phyloP scores from a whole-genome alignment of 1,140 invertebrate genomes.

The Stegodyphus dumicola region DNA sequence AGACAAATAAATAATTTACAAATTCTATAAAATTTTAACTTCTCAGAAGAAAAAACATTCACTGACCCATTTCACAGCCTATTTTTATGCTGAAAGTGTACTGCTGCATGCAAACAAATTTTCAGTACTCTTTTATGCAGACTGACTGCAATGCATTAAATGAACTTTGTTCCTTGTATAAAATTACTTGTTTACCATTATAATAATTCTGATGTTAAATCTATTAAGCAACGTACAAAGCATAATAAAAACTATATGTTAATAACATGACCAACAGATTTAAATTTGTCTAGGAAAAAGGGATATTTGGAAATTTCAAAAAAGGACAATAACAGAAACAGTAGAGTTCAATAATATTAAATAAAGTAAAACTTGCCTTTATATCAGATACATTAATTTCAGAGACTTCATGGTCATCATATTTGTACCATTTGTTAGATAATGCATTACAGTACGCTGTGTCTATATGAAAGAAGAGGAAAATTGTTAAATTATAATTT shows the following conservation, averaged over 20 bases:
- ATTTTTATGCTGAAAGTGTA: too few relatives aligned
- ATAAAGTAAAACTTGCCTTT: conserved; percentile 66
- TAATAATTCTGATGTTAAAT: too few relatives aligned
- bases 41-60: too few relatives aligned
- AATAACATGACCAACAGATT: not conserved
- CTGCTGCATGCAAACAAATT: too few relatives aligned
- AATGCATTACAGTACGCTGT: conserved; percentile 78
- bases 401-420: conserved; percentile 86
- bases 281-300: not conserved
- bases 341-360: not conserved
- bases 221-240: not conserved
- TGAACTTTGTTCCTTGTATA: too few relatives aligned
- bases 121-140: too few relatives aligned
- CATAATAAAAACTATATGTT: not conserved
- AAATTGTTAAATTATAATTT: not conserved
- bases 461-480: conserved; percentile 67
- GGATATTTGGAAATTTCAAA: not conserved
- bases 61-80: too few relatives aligned
- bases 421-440: conserved; percentile 85
- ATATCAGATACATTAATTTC: conserved; percentile 78
- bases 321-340: not conserved
- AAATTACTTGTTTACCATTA: too few relatives aligned
- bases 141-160: too few relatives aligned
- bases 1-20: too few relatives aligned
- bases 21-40: too few relatives aligned